Conservation (phyloP, 2,888 invertebrate species). For the Leptinotarsa haldemani region DNA sequence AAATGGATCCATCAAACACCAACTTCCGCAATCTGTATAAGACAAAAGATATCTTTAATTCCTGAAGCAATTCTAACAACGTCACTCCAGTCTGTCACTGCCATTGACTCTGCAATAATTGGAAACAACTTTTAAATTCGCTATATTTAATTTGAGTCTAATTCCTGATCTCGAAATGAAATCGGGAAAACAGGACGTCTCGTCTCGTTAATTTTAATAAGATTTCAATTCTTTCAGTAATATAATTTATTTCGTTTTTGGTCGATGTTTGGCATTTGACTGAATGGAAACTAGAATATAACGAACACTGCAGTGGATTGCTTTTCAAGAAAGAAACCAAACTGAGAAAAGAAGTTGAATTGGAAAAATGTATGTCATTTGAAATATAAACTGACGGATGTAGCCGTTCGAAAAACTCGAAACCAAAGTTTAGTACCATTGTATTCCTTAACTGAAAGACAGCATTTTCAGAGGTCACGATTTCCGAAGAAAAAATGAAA, state of each 20-base stretch:
- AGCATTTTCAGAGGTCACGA: too few species aligned
- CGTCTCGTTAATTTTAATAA: conserved; percentile 48
- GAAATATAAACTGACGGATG: too few species aligned
- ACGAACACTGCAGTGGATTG: not conserved
- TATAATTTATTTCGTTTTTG: conserved; percentile 16
- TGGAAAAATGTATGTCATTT: too few species aligned
- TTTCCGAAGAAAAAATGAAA: too few species aligned
- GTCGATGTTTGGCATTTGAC: not conserved
- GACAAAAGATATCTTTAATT: conserved; percentile 37
- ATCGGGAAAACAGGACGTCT: conserved; percentile 45
- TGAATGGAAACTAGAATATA: not conserved
- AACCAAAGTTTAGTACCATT: too few species aligned
- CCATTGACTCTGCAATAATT: conserved; percentile 64
- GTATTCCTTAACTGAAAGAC: too few species aligned
- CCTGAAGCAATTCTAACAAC: conserved; percentile 39
- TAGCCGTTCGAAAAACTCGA: too few species aligned
- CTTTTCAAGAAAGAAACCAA: too few species aligned
- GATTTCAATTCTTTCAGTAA: conserved; percentile 32
- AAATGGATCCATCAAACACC: not conserved
- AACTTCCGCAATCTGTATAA: conserved; percentile 28
- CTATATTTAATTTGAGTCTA: conserved; percentile 62
- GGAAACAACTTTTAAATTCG: conserved; percentile 61
- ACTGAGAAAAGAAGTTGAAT: too few species aligned
- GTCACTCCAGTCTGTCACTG: conserved; percentile 60
- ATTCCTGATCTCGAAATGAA: conserved; percentile 55